These are phyloP conservation scores for Drosophila neoperkinsi DNA, from an alignment of 2,888 invertebrate genomes.

Conservation along the genomic window DNA sequence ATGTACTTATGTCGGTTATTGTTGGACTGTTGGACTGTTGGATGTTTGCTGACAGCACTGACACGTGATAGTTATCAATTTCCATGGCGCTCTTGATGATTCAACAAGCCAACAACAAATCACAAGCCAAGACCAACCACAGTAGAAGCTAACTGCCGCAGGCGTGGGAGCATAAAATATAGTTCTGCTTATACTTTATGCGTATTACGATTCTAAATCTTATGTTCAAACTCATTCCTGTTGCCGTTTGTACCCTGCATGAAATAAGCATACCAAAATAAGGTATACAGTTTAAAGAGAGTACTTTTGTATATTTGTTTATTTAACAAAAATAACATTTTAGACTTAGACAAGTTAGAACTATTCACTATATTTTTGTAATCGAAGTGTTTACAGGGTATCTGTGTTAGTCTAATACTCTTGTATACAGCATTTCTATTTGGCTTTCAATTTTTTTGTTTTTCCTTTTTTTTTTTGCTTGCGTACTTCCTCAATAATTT, in stretches of 20 bases:
- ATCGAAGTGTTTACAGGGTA: not conserved
- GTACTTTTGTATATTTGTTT: not conserved
- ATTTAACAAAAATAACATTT: not conserved
- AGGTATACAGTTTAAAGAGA: too few species aligned
- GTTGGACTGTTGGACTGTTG: not conserved
- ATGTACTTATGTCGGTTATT: not conserved
- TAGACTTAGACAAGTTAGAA: not conserved
- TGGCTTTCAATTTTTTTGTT: constrained; percentile 8
- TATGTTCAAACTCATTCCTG: constrained; percentile 46
- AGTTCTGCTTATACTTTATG: constrained; percentile 15
- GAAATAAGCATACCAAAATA: not conserved
- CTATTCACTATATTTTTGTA: not conserved
- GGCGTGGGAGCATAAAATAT: constrained; percentile 21
- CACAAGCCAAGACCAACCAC: constrained; percentile 18
- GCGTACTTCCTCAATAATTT: constrained; percentile 80
- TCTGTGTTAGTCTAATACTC: not conserved
- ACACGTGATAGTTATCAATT: constrained; percentile 69
- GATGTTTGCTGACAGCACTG: constrained; percentile 41
- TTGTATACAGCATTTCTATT: not conserved
- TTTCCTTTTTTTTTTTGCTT: constrained; percentile 39
- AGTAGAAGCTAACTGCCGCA: constrained; percentile 21
- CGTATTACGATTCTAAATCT: constrained; percentile 1
- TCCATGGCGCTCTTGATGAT: constrained; percentile 50
- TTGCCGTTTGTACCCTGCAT: constrained; percentile 40
- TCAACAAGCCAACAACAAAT: constrained; percentile 35